Evolutionary conservation across 2,113 vertebrate genomes (phyloP), one percentile per base, ranked within the genome.

Genomic region (Tragelaphus imberbis): DNA sequence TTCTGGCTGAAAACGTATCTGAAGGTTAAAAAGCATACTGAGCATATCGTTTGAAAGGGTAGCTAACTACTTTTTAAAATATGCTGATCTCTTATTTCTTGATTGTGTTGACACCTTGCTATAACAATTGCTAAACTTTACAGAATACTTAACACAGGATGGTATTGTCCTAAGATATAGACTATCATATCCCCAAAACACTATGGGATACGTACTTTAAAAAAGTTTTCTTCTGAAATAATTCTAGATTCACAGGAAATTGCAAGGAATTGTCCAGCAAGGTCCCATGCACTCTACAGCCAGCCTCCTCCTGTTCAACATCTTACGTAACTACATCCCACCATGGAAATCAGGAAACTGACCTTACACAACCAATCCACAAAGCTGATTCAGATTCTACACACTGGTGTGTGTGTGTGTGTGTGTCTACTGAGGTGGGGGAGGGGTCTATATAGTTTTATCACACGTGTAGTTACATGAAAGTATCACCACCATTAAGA

Each of bases 171-270:
- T 90, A 90, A 65, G 27, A 12, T 30, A 44, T 0, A 79, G 79
- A 16, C 40, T 36, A 77, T 14, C 23, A 56, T 25, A 13, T 75
- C 61, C 94, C 33, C 49, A 21, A 28, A 94, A 33, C n/a, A 71
- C 8, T 33, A 27, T 21, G 56, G 28, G 44, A 27, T 27, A 68
- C 1, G 40, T 15, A 36, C 44, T 94, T 27, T 10, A 81, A 94
- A 71, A 4, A n/a, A 59, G 47, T 82, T 59, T 59, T 51, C 84
- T 51, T 95, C 79, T 92, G 75, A 84, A 92, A 28, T 85, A 40
- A 82, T 88, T 93, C 47, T 36, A 79, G 61, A 75, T 75, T 84
- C 79, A 89, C 21, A 10, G 8, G 84, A 79, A 85, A 7, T 55
- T 58, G 30, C 55, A 96, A 79, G 84, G 63, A 77, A 90, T 12